phyloP scores from a whole-genome alignment of 2,113 vertebrate genomes.

The Mirounga angustirostris region DNA sequence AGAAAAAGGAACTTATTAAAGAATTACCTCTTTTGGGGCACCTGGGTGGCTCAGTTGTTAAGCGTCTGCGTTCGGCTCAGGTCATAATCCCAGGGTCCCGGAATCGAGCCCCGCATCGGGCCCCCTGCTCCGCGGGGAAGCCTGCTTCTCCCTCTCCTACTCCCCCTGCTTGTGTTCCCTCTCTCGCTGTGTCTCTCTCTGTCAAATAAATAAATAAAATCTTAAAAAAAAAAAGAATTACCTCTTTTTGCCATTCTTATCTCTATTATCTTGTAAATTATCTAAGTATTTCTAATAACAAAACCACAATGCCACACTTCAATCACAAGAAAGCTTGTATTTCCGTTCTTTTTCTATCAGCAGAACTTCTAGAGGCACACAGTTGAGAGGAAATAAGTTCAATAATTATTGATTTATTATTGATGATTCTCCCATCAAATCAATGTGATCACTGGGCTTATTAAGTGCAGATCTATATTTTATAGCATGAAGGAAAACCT shows the following conservation, averaged over 20 bases:
- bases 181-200: too few species aligned
- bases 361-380: not conserved
- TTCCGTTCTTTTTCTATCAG: not conserved
- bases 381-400: not conserved
- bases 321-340: not conserved
- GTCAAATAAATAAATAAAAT: too few species aligned
- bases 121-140: too few species aligned
- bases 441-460: not conserved
- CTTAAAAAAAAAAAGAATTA: too few species aligned
- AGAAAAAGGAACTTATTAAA: not conserved
- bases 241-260: not conserved
- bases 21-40: not conserved
- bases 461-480: constrained; percentile 14
- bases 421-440: not conserved
- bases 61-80: too few species aligned
- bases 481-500: not conserved
- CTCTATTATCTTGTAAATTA: not conserved
- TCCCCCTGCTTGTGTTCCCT: too few species aligned
- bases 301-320: not conserved
- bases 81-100: too few species aligned
- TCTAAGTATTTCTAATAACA: not conserved
- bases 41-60: too few species aligned
- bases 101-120: too few species aligned
- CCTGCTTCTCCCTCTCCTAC: too few species aligned
- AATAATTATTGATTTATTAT: not conserved